These are phyloP conservation scores for Ascidia mentula DNA, from an alignment of 23 tunicate genomes.

Conservation along the genomic window DNA sequence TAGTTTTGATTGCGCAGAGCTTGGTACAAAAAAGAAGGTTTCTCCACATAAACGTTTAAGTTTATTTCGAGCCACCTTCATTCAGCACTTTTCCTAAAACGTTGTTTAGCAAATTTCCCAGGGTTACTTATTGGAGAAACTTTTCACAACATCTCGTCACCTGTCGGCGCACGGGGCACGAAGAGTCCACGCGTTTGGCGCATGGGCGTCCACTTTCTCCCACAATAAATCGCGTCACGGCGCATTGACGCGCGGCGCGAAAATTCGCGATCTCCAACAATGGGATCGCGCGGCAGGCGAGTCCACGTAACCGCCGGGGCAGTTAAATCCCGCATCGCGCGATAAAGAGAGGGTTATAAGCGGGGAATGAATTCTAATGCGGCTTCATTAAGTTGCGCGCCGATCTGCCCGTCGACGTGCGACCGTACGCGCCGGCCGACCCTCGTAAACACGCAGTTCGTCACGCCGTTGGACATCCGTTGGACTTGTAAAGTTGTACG, in stretches of 20 bases:
- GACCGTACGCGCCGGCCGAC: not conserved
- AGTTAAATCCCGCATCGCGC: constrained; percentile 6
- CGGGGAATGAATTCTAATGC: constrained; percentile 3
- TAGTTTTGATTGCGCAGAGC: no score
- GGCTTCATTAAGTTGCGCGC: not conserved
- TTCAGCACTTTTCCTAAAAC: no score
- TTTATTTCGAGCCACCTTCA: no score
- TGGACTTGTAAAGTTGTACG: not conserved
- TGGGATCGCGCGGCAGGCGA: not conserved
- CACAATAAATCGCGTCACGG: not conserved
- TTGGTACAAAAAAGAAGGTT: no score
- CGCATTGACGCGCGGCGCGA: not conserved
- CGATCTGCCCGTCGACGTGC: not conserved
- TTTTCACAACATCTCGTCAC: no score
- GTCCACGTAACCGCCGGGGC: not conserved
- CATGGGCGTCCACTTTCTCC: constrained; percentile 6
- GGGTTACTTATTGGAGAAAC: no score
- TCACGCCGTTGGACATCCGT: not conserved
- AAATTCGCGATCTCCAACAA: no score
- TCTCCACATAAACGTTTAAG: no score
- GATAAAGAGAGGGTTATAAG: constrained; percentile 5
- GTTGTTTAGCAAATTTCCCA: no score
- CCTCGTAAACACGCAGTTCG: not conserved
- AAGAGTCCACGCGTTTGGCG: no score
- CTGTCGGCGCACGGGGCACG: no score